Conservation (phyloP, 2,797 vertebrate species). For the Babyrousa celebensis region DNA sequence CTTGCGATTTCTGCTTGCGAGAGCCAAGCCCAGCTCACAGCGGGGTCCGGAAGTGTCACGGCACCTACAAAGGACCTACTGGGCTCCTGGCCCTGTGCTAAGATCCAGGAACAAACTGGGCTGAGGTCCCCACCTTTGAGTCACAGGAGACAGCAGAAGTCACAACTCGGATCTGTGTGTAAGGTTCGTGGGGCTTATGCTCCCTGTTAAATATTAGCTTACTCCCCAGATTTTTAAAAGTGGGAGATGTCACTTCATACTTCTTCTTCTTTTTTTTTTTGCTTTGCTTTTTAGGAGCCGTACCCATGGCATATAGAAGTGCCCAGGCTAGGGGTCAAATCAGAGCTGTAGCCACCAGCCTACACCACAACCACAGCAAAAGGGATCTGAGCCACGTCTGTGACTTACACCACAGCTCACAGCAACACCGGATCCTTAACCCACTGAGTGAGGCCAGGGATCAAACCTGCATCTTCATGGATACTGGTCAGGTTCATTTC, state of each 20-base stretch:
- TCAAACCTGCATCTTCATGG: too few species aligned
- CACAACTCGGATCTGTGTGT: neutral
- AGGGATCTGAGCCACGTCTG: too few species aligned
- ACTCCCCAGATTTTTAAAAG: slow-evolving; percentile 3
- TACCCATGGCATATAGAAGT: too few species aligned
- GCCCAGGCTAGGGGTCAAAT: too few species aligned
- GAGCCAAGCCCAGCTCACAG: neutral
- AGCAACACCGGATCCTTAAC: too few species aligned
- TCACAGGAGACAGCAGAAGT: neutral
- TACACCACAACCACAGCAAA: too few species aligned
- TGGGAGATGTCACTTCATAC: neutral
- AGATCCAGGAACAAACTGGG: neutral
- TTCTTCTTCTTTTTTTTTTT: too few species aligned
- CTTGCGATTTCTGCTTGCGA: neutral
- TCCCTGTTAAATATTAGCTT: neutral
- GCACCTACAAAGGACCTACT: neutral
- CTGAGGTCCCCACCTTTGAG: fast-evolving
- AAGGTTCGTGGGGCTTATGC: neutral
- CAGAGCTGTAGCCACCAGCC: too few species aligned
- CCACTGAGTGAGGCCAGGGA: too few species aligned
- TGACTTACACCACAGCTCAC: too few species aligned
- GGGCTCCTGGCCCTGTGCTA: neutral
- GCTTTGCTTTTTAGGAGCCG: too few species aligned
- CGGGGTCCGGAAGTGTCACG: neutral
- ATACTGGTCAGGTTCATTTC: too few species aligned